These are phyloP conservation scores for Nomia melanderi DNA, from an alignment of 1,140 invertebrate genomes.

Conservation along the genomic window DNA sequence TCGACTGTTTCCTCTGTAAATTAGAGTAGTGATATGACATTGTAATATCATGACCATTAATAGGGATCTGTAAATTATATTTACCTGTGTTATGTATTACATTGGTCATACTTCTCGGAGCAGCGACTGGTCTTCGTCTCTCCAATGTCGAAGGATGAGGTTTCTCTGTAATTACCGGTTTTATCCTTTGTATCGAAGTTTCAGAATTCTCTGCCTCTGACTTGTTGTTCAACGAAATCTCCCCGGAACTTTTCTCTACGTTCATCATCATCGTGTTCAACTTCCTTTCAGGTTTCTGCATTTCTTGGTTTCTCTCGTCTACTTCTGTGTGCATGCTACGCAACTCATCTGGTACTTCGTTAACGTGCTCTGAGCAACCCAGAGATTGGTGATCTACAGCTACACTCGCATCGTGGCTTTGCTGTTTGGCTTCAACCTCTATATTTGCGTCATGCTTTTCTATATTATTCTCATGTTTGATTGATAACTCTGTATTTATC, in stretches of 20 bases:
- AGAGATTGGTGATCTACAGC: conserved; percentile 24
- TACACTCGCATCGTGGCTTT: conserved; percentile 22
- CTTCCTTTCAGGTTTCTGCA: conserved; percentile 46
- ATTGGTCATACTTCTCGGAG: conserved; percentile 81
- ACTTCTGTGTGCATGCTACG: conserved; percentile 41
- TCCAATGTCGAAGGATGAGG: conserved; percentile 71
- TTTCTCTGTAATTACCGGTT: conserved; percentile 71
- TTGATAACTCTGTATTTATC: conserved; percentile 67
- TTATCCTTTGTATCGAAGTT: conserved; percentile 56
- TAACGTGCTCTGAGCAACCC: conserved; percentile 29
- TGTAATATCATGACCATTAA: background rate
- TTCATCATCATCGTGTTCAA: conserved; percentile 6
- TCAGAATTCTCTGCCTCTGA: conserved; percentile 58
- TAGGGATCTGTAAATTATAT: conserved; percentile 2
- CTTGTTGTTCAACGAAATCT: conserved; percentile 48
- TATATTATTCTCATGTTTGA: conserved; percentile 46
- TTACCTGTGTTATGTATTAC: conserved; percentile 63
- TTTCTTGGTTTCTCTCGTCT: conserved; percentile 56
- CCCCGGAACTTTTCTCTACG: conserved; percentile 27
- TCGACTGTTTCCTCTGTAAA: conserved; percentile 73
- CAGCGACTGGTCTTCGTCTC: conserved; percentile 78
- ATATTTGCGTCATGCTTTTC: conserved; percentile 46
- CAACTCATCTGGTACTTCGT: conserved; percentile 42
- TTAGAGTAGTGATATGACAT: background rate
- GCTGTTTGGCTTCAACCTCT: conserved; percentile 52